Percentiles rank a stretch among this genome's conserved stretches.
Conservation (phyloP, 1,140 invertebrate genomes). For the Lasaia peninsularis region DNA sequence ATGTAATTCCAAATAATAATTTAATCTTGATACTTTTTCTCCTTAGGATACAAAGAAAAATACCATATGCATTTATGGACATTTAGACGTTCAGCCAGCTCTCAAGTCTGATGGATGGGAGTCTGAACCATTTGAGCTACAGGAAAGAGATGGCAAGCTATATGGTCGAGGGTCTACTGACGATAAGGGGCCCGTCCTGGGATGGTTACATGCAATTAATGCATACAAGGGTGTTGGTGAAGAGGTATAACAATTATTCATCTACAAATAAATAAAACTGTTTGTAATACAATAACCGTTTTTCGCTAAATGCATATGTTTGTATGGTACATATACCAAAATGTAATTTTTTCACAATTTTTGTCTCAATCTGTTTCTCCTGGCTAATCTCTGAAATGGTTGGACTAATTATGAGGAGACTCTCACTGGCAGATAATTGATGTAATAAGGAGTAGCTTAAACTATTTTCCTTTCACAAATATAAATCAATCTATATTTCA, state of each 20-base stretch:
- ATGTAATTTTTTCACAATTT: too few species aligned
- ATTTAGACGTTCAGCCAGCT: conserved; percentile 98
- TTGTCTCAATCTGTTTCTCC: too few species aligned
- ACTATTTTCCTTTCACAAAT: too few species aligned
- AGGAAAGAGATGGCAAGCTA: conserved; percentile 93
- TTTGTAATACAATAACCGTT: too few species aligned
- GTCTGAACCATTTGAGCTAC: conserved; percentile 94
- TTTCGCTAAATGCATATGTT: too few species aligned
- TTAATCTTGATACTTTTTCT: conserved; percentile 14
- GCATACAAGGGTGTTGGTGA: conserved; percentile 87
- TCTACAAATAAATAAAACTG: too few species aligned
- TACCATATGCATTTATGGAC: conserved; percentile 96
- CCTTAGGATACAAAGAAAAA: conserved; percentile 88
- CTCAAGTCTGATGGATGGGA: conserved; percentile 95
- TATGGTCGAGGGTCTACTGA: conserved; percentile 95
- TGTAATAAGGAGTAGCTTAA: too few species aligned
- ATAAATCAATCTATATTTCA: too few species aligned
- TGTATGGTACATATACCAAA: too few species aligned
- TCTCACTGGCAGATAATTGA: too few species aligned
- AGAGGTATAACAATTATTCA: conserved; percentile 42
- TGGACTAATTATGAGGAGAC: too few species aligned
- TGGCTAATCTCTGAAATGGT: too few species aligned
- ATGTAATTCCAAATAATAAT: background rate
- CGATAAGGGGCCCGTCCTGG: conserved; percentile 95
- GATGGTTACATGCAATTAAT: conserved; percentile 96